Conservation (phyloP, 2,888 invertebrate species). For the Temnothorax rugatulus region DNA sequence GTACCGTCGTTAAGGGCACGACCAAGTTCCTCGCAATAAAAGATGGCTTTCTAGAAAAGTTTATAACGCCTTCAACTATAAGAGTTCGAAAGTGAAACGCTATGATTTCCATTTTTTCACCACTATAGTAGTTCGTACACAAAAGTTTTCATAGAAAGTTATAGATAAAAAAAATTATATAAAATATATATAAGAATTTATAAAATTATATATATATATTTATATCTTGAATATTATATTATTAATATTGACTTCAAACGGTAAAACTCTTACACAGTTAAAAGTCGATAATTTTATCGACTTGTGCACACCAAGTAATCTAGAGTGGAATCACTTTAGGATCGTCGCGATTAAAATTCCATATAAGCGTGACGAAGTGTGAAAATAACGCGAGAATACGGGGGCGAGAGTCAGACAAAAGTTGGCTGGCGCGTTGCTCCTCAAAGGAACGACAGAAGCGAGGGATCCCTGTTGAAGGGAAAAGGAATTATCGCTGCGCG, state of each 20-base stretch:
- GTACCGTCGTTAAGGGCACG: constrained; percentile 6
- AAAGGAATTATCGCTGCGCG: constrained; percentile 68
- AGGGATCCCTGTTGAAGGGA: neutral
- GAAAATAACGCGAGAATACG: constrained; percentile 37
- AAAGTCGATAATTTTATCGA: neutral
- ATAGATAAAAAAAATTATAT: neutral
- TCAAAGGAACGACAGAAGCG: constrained; percentile 15
- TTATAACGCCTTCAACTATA: neutral
- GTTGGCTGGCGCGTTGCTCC: constrained; percentile 32
- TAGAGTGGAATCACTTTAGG: neutral
- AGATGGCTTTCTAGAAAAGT: constrained; percentile 15
- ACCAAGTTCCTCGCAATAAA: constrained; percentile 11
- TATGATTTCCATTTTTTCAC: neutral
- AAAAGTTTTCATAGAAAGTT: neutral
- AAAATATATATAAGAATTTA: neutral
- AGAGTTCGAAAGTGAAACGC: constrained; percentile 8
- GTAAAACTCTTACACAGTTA: neutral
- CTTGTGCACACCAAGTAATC: neutral
- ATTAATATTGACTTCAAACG: neutral
- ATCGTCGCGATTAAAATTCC: constrained; percentile 33
- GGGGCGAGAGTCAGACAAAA: constrained; percentile 30
- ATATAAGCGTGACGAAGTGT: constrained; percentile 50
- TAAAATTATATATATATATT: neutral
- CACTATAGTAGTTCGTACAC: neutral
- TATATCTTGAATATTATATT: neutral